Conservation (phyloP, 2,113 vertebrate genomes). For the Trichechus manatus region DNA sequence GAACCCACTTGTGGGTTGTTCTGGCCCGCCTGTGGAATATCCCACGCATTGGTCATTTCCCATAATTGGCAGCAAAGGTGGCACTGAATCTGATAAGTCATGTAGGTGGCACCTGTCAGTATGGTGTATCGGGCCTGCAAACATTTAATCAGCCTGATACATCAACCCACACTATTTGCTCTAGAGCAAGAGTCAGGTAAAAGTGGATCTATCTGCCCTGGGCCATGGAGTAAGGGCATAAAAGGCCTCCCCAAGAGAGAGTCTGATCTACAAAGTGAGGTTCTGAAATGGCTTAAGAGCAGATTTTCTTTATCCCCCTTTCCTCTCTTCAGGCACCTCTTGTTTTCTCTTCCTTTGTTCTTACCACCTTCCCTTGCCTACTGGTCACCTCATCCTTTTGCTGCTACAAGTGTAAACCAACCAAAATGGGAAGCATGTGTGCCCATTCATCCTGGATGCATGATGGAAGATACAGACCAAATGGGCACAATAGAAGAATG, state of each 20-base stretch:
- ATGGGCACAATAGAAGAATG: neutral
- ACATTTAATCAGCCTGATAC: neutral
- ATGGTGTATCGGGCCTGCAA: neutral
- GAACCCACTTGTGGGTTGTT: neutral
- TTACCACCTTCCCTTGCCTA: neutral
- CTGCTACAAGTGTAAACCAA: neutral
- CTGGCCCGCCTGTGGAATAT: neutral
- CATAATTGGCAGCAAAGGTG: neutral
- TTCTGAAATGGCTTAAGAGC: neutral
- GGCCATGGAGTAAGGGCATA: neutral
- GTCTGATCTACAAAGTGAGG: neutral
- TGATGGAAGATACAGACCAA: neutral
- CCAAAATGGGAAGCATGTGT: neutral
- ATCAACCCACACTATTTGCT: neutral
- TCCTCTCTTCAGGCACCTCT: neutral
- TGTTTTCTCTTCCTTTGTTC: neutral
- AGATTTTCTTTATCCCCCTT: neutral
- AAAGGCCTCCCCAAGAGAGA: neutral
- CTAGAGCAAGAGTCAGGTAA: neutral
- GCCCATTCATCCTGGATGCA: neutral
- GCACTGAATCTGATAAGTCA: constrained; percentile 18
- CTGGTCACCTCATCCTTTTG: neutral
- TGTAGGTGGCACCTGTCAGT: neutral
- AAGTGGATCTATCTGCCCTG: neutral
- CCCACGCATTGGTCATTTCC: neutral